phyloP scores from a whole-genome alignment of 2,888 invertebrate genomes.

The Tenthredo amoena region DNA sequence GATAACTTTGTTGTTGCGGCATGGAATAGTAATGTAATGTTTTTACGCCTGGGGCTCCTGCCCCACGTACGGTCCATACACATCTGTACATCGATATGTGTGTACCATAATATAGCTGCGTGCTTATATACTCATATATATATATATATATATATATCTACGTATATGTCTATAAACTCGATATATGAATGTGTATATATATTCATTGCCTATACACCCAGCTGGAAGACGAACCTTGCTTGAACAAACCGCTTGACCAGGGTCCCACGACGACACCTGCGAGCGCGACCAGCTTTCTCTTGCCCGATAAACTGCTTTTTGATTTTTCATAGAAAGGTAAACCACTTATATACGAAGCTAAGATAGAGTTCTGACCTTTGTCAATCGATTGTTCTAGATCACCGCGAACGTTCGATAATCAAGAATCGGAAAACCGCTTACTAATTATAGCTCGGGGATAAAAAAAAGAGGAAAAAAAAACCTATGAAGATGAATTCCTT shows the following conservation, averaged over 20 bases:
- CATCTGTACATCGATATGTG: neutral
- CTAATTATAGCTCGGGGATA: neutral
- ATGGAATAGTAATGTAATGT: conserved; percentile 50
- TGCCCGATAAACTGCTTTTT: conserved; percentile 45
- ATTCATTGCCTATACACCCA: conserved; percentile 15
- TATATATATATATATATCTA: neutral
- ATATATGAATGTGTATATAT: conserved; percentile 1
- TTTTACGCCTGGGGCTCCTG: conserved; percentile 28
- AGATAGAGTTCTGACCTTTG: conserved; percentile 18
- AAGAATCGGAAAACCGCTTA: neutral
- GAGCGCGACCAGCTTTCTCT: conserved; percentile 53
- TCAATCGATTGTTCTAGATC: conserved; percentile 1
- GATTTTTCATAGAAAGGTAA: conserved; percentile 50
- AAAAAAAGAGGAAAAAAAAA: neutral
- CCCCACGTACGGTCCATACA: neutral
- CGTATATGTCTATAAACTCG: neutral
- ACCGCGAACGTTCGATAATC: neutral
- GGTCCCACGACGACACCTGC: conserved; percentile 49
- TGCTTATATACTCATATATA: neutral
- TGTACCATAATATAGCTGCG: neutral
- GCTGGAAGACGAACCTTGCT: conserved; percentile 46
- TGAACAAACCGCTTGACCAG: conserved; percentile 49
- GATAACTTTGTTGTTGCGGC: conserved; percentile 46
- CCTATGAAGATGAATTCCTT: neutral
- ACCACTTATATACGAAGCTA: conserved; percentile 24